Base-by-base conservation (phyloP, 2,797 vertebrate species). In the Eurystomus glaucurus region DNA sequence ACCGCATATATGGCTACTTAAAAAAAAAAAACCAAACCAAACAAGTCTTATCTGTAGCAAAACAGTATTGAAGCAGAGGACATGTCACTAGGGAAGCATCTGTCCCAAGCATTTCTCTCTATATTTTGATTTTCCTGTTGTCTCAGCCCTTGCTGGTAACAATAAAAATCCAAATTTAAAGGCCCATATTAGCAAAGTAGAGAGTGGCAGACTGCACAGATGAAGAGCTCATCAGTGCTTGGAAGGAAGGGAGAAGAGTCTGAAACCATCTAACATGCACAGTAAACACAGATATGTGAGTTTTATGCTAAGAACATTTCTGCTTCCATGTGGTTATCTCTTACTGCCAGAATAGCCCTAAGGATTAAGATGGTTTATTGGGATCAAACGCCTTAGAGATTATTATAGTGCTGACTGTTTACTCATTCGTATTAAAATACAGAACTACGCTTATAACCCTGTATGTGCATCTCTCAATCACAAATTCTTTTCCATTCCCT, bases 281-380 rank as follows among this genome's bases (percentile, higher is more conserved):
- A 95, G 89, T 98, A 97, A 98, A 98, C 94, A 96, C 6, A 65
- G 39, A 92, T 97, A 97, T 96, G 65, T 92, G 95, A 95, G 82
- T 85, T 98, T 98, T 98, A 98, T 97, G 96, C 96, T 98, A 98
- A 98, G 96, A 97, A 97, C 55, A 90, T 98, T 98, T 98, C 95
- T 96, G 96, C 97, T 97, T 97, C 96, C 84, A 21, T 97, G 77
- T 92, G 94, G 97, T 98, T 98, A 98, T 98, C 98, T 98, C 97
- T 95, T 86, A 92, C 96, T 98, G 92, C 97, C 98, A 98, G 98
- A 98, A 98, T 90, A 98, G 97, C 98, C 97, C 93, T 95, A 89
- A 98, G 98, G 98, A 98, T 98, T 98, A 98, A 98, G 96, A 98
- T 95, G 96, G 87, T 98, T 98, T 98, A 97, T 96, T 97, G 96